phyloP scores from a whole-genome alignment of 2,113 vertebrate genomes.

The Pluvianellus socialis region DNA sequence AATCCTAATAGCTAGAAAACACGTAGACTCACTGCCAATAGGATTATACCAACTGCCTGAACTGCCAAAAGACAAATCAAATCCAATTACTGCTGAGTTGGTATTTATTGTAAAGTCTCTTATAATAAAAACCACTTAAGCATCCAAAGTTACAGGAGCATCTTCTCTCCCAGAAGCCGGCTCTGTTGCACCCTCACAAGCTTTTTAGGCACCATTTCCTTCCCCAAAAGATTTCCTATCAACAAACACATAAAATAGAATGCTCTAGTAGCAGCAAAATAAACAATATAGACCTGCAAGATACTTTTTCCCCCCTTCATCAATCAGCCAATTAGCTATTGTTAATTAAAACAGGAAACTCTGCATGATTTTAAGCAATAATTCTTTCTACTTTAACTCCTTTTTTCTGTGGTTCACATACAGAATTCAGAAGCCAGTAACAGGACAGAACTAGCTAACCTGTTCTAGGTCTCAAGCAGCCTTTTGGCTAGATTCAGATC shows the following conservation, averaged over 20 bases:
- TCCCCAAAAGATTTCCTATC: background rate
- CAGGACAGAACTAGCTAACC: background rate
- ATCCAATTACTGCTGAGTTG: background rate
- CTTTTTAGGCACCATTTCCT: background rate
- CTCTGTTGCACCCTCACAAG: background rate
- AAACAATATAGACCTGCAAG: background rate
- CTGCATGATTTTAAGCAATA: slow-evolving; percentile 9
- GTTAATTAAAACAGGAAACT: slow-evolving; percentile 38
- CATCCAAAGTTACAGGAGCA: background rate
- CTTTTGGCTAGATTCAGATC: background rate
- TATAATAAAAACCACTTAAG: background rate
- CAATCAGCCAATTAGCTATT: slow-evolving; percentile 43
- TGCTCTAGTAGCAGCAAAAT: background rate
- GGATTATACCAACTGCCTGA: background rate
- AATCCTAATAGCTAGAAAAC: background rate
- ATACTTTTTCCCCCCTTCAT: background rate
- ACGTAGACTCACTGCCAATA: background rate
- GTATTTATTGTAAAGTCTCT: background rate
- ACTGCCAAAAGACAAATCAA: background rate
- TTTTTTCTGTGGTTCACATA: background rate
- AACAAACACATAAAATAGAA: background rate
- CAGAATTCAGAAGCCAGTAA: background rate
- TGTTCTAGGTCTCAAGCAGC: background rate
- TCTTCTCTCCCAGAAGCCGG: background rate
- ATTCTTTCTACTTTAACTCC: background rate